Base-by-base conservation (phyloP, 2,888 invertebrate species). In the Cinara cedri region DNA sequence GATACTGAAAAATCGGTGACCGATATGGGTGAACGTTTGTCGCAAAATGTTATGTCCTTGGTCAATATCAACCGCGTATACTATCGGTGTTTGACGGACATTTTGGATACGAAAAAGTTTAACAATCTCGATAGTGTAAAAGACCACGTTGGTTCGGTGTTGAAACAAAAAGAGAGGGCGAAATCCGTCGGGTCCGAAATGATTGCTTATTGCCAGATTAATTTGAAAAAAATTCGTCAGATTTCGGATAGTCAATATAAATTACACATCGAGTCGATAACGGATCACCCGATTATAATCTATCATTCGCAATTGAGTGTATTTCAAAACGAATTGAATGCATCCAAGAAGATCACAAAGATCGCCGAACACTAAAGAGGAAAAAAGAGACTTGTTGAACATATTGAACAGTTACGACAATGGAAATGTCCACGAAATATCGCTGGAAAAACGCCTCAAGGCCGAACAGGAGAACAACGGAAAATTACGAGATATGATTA, bases 301-400 rank as follows among this genome's bases (percentile, higher is more conserved):
- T 6, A 26, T n/a, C 9, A 11, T 8, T 62, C 10, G 14, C 16
- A 26, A 54, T 55, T 65, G 9, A n/a, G 2, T 44, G 44, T 8
- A 2, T 26, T 68, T 6, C 9, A 19, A 34, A 14, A 21, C 0
- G 68, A 76, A 10, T 57, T 57, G 44, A 19, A 6, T 3, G 46
- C 46, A 46, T 26, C 1, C 8, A 68, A 49, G 2, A 55, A 19
- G 16, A 14, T 1, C 1, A 6, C n/a, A 44, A 68, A 68, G 16
- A 49, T 34, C 1, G 19, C 10, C 3, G 66, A 68, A 68, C 46
- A 57, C 44, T 72, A 3, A 21, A 55, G 11, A 72, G 16, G 71
- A 72, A 19, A 57, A 72, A 21, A 72, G 21, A 72, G 71, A 72
- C 21, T 72, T 72, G 24, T 44, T 57, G 21, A 72, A 72, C 24